Base-by-base conservation (phyloP, 2,888 invertebrate genomes). In the Cheiracanthium punctorium region DNA sequence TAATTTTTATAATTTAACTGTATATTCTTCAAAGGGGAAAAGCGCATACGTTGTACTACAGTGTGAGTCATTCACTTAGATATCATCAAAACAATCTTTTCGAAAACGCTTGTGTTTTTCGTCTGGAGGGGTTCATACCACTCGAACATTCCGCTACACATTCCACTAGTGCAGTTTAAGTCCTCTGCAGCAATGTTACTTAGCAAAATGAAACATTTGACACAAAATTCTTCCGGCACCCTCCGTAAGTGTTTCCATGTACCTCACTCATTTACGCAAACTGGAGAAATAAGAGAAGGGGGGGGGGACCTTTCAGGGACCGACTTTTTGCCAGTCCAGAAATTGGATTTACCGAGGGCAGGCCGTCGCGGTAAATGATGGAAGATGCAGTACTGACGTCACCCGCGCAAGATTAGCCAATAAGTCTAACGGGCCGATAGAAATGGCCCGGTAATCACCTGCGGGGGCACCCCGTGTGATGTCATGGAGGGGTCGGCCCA, bases 391-490 rank as follows among this genome's bases (percentile, higher is more conserved):
- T 10, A 33, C 28, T 75, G 75, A 80, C 75, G 80, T 75, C 80
- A 80, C 43, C 65, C 43, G 2, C 43, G 52, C 73, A 84, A n/a
- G 85, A 86, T 86, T 86, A 86, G 85, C 85, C 85, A 86, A 86
- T 86, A 86, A 86, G 80, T 75, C 85, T 80, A 80, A 86, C 85
- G 85, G 82, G 85, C 76, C 82, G 76, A 82, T 82, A 75, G 82
- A 75, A 82, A 82, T 82, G 82, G 82, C 73, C 85, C 85, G 80
- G 85, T 86, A 86, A 86, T 86, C 85, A 86, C 85, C 85, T 80
- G 80, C 80, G 85, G 82, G 77, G 82, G 67, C 52, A 67, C 73
- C 72, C 29, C 32, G 85, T 73, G 80, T 86, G 85, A 86, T 86
- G 85, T 86, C 85, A 86, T 80, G 77, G 43, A 58, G 58, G 77